Evolutionary conservation across 2,888 invertebrate genomes (phyloP).

Genomic region (Amphipoea oculea): DNA sequence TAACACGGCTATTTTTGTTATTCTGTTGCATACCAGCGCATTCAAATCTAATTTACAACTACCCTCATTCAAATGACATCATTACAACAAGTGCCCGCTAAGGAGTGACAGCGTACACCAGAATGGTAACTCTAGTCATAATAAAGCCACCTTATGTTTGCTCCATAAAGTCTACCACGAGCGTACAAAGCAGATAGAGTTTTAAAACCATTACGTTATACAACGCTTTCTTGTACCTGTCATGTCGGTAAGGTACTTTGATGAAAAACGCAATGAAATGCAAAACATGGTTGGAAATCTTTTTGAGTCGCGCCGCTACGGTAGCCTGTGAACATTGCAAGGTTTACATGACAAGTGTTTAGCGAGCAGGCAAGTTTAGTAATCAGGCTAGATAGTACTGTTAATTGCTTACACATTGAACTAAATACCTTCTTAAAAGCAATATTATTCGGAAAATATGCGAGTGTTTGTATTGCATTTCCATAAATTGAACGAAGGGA

Average conservation of each 20-base stretch:
- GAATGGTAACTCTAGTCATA: constrained; percentile 72
- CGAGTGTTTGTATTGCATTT: constrained; percentile 31
- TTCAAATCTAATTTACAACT: constrained; percentile 79
- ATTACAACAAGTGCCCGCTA: constrained; percentile 73
- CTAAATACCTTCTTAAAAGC: constrained; percentile 56
- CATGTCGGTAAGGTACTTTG: neutral
- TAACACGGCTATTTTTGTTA: constrained; percentile 63
- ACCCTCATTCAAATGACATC: constrained; percentile 80
- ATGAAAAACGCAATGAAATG: constrained; percentile 41
- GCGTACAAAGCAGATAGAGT: constrained; percentile 9
- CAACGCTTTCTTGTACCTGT: constrained; percentile 30
- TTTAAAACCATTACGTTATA: constrained; percentile 25
- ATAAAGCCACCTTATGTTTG: constrained; percentile 72
- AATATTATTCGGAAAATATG: constrained; percentile 58
- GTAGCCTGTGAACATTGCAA: constrained; percentile 56
- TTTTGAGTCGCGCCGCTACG: neutral
- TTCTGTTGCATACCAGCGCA: constrained; percentile 62
- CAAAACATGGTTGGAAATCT: constrained; percentile 19
- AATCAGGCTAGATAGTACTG: constrained; percentile 64
- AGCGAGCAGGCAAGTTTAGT: constrained; percentile 62
- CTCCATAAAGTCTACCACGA: constrained; percentile 58
- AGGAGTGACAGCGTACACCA: constrained; percentile 70
- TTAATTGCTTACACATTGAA: constrained; percentile 66
- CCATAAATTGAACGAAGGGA: constrained; percentile 40
- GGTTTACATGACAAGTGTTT: constrained; percentile 71